These are phyloP conservation scores for Gymnothorax reevesii DNA, from an alignment of 2,797 vertebrate species.

Conservation along the genomic window DNA sequence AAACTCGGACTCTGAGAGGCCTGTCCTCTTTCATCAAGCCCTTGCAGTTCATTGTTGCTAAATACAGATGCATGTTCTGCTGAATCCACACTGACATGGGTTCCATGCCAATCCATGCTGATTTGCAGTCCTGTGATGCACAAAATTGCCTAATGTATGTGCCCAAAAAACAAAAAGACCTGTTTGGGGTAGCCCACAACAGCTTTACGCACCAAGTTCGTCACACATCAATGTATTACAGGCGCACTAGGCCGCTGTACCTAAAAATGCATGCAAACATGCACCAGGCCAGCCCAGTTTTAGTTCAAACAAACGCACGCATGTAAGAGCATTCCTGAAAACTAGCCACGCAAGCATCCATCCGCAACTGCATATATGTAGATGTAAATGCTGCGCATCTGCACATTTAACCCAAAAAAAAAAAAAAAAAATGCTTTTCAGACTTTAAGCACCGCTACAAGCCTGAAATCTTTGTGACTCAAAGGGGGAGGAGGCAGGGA, in stretches of 20 bases:
- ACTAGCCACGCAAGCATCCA: background rate
- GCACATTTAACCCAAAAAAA: background rate
- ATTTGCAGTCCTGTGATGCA: background rate
- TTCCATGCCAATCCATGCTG: background rate
- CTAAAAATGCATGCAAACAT: background rate
- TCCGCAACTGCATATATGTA: slow-evolving; percentile 19
- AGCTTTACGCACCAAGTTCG: background rate
- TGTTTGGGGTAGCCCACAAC: background rate
- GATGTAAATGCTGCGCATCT: slow-evolving; percentile 1
- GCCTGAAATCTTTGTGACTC: background rate
- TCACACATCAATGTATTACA: background rate
- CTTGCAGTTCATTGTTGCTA: background rate
- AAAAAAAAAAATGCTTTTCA: background rate
- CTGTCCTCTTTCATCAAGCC: background rate
- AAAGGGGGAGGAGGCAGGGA: background rate
- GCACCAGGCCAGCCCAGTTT: background rate
- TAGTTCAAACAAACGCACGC: slow-evolving; percentile 18
- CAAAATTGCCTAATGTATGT: background rate
- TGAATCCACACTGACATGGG: background rate
- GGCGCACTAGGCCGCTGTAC: slow-evolving; percentile 35
- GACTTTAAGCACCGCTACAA: background rate
- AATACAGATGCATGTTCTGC: background rate
- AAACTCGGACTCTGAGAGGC: slow-evolving; percentile 33
- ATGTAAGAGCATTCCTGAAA: slow-evolving; percentile 28
- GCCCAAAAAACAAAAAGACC: slow-evolving; percentile 14